A percentile compares a stretch with the other conserved stretches of the same genome.
These are phyloP conservation scores for Xenopus laevis DNA, from an alignment of 2,113 vertebrate species.

Conservation along the genomic window DNA sequence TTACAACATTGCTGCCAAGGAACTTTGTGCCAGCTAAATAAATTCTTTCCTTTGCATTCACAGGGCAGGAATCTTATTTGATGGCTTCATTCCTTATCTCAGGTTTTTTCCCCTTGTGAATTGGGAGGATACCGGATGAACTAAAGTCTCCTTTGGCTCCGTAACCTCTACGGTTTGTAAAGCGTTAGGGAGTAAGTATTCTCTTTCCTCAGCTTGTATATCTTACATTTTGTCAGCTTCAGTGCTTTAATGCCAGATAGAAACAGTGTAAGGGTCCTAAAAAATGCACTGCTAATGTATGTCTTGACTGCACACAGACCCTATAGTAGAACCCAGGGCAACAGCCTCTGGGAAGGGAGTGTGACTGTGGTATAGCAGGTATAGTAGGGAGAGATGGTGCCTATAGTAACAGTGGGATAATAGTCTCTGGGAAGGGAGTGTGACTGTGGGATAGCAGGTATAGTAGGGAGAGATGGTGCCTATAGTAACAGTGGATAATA, in stretches of 20 bases:
- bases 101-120: conserved; percentile 19
- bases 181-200: conserved; percentile 15
- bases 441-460: no score
- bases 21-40: conserved; percentile 41
- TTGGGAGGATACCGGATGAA: conserved; percentile 48
- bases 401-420: no score
- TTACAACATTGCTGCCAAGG: conserved; percentile 45
- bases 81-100: conserved; percentile 39
- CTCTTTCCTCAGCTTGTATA: conserved; percentile 15
- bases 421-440: no score
- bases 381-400: no score
- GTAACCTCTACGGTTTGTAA: conserved; percentile 6
- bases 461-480: no score
- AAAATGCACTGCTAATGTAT: no score
- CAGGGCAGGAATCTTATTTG: conserved; percentile 45
- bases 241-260: neutral
- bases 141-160: conserved; percentile 9
- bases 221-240: conserved; percentile 34
- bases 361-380: no score
- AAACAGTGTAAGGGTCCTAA: no score
- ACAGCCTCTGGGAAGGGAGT: no score
- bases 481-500: no score
- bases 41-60: conserved; percentile 36
- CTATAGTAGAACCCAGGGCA: no score
- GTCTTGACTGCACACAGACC: no score